A percentile compares a stretch with the other conserved stretches of the same genome.
These are phyloP conservation scores for Pyxicephalus adspersus DNA, from an alignment of 2,113 vertebrate species.

Conservation along the genomic window DNA sequence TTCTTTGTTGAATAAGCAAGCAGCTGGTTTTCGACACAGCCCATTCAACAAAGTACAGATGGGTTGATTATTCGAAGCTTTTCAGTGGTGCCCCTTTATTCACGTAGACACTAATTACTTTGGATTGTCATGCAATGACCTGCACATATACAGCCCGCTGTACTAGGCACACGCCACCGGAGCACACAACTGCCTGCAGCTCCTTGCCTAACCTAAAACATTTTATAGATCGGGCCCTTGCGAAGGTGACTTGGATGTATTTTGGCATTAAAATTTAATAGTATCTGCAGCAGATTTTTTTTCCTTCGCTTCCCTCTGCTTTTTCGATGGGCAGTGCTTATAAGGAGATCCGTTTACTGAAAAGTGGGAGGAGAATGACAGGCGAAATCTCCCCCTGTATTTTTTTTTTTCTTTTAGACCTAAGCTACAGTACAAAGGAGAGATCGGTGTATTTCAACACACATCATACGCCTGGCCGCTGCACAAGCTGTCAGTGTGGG, in stretches of 20 bases:
- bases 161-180: slow-evolving; percentile 34
- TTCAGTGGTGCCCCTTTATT: slow-evolving; percentile 58
- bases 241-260: slow-evolving; percentile 60
- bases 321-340: slow-evolving; percentile 53
- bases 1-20: slow-evolving; percentile 58
- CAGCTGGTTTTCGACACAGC: slow-evolving; percentile 58
- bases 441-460: slow-evolving; percentile 49
- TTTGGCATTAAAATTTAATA: slow-evolving; percentile 62
- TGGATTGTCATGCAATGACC: slow-evolving; percentile 55
- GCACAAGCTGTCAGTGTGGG: slow-evolving; percentile 13
- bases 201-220: slow-evolving; percentile 46
- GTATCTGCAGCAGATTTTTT: slow-evolving; percentile 64
- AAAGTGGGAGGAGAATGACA: slow-evolving; percentile 64
- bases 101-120: slow-evolving; percentile 56
- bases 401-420: slow-evolving; percentile 59
- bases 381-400: slow-evolving; percentile 58
- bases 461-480: slow-evolving; percentile 47
- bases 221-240: slow-evolving; percentile 47
- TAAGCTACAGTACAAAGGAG: slow-evolving; percentile 64
- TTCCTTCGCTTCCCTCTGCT: slow-evolving; percentile 45
- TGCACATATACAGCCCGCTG: slow-evolving; percentile 25
- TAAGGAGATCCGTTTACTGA: slow-evolving; percentile 57
- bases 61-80: slow-evolving; percentile 37
- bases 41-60: slow-evolving; percentile 51
- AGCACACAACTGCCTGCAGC: slow-evolving; percentile 24